These are phyloP conservation scores for Siderastrea radians DNA, from an alignment of 92 coral and sea anemone genomes.

Conservation along the genomic window DNA sequence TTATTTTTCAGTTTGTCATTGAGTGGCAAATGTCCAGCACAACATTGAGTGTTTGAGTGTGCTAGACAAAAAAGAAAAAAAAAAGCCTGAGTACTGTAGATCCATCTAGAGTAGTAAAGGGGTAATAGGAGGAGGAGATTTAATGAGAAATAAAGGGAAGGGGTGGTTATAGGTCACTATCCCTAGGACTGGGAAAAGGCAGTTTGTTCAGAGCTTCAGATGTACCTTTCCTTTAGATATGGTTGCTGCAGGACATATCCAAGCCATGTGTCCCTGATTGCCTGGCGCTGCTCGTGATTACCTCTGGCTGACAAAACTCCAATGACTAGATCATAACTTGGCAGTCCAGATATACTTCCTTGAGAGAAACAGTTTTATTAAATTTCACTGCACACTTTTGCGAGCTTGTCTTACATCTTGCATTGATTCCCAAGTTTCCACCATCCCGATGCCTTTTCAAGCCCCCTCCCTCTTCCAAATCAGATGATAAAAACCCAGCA, in stretches of 20 bases:
- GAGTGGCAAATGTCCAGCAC: not conserved
- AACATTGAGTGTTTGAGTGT: too few species aligned
- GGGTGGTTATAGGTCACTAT: not conserved
- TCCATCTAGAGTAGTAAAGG: too few species aligned
- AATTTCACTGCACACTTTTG: too few species aligned
- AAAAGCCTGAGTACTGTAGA: too few species aligned
- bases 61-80: too few species aligned
- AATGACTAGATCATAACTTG: constrained; percentile 81
- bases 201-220: not conserved
- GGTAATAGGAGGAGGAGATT: too few species aligned
- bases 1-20: not conserved
- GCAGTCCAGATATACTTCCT: constrained; percentile 12
- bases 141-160: not conserved
- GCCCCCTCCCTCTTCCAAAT: too few species aligned
- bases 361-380: not conserved
- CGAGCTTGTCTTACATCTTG: too few species aligned
- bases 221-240: constrained; percentile 13
- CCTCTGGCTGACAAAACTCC: constrained; percentile 93
- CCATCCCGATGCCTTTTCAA: too few species aligned
- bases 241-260: constrained; percentile 61
- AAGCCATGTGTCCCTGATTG: constrained; percentile 92
- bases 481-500: too few species aligned
- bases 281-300: constrained; percentile 84
- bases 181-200: not conserved
- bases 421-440: too few species aligned